Base-by-base conservation (phyloP, 2,888 invertebrate species). In the Pteria penguin region DNA sequence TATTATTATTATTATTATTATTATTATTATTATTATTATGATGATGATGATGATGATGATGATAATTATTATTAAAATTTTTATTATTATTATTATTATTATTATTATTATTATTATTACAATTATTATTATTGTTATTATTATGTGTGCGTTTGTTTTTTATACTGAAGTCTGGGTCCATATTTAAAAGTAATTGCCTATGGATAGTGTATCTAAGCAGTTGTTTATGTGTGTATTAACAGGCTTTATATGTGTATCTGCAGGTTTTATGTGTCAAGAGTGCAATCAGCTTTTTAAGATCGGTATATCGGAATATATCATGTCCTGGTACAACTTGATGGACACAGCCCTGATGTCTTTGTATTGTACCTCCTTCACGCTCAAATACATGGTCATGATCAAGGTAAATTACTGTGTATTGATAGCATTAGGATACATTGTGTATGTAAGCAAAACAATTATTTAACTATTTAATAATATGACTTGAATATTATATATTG, bases 191-290 rank as follows among this genome's bases (percentile, higher is more conserved):
- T 18, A 61, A 2, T 24, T 27, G 11, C n/a, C n/a, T 4, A 4
- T 5, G 2, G 26, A 5, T 1, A 60, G 18, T 22, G 27, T 61
- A 32, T 29, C 22, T 31, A n/a, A 1, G 61, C 11, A 32, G 26
- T 14, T 14, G 4, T 45, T 36, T 22, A 45, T 1, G 26, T 45
- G 8, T 24, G 31, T 1, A 5, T 26, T 24, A 45, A 8, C 22
- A 11, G n/a, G 11, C 22, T 45, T 1, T 18, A 8, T 45, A 27
- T 52, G 52, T n/a, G 24, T 65, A 65, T 60, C 8, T 75, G 4
- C 78, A 89, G 90, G 90, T 2, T 86, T 89, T 72, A 70, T 87
- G 2, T 87, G 84, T 72, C 88, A 89, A 61, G 90, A 90, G 63
- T 87, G 88, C 57, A 84, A 81, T 31, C 89, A 90, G 77, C 72